Evolutionary conservation across 2,113 vertebrate species (phyloP), one percentile per base, ranked within the genome.

Genomic region (Promerops cafer): DNA sequence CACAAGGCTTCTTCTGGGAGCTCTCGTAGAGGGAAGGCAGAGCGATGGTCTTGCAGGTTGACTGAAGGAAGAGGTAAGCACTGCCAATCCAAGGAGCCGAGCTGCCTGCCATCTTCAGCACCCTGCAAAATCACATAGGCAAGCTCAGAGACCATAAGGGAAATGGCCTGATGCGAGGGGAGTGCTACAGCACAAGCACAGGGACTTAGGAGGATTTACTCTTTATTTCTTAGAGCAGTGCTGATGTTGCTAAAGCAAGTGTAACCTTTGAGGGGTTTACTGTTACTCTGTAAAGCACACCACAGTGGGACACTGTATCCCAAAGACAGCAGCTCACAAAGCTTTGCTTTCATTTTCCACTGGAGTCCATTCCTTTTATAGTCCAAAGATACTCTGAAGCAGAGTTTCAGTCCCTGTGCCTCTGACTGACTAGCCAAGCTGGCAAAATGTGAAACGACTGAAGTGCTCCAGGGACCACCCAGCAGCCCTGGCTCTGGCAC

Each of bases 41-140:
- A 79, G 98, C 83, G 37, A 98, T 93, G 22, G 92, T 69, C 39
- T 98, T 98, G 90, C 97, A 97, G 0, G 96, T 97, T 0, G 99
- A 99, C 70, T 98, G 98, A 92, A 99, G 97, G 95, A 99, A 99
- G 75, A 99, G 97, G 44, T 99, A 99, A 4, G 98, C 99, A 0
- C 99, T 99, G 90, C 99, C 99, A 10, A 98, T 98, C 98, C 99
- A 99, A 5, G 97, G 96, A 45, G 96, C 49, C 2, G 96, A 88
- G 89, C 92, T 93, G 83, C 94, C 94, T 54, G 97, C 98, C 97
- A 98, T 97, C 39, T 96, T 98, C 98, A 97, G 98, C 90, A 92
- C 93, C 97, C 97, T 98, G 54, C 63, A 91, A 81, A 87, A 89
- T 24, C 88, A 91, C 27, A 64, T 27, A 52, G 44, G 33, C 54